phyloP scores from a whole-genome alignment of 1,140 invertebrate genomes.

The Protaetia brevitarsis region DNA sequence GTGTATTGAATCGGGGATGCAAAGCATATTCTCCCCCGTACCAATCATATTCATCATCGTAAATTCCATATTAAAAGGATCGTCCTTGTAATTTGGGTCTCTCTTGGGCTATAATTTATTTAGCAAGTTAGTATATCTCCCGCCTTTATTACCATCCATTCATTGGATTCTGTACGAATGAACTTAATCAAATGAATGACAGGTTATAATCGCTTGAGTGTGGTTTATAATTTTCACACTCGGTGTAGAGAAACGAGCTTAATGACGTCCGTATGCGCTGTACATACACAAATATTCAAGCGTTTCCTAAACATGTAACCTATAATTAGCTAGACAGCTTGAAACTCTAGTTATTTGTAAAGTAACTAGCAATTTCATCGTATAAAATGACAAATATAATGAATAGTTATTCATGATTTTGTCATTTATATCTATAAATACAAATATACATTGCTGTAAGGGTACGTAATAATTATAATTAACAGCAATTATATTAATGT shows the following conservation, averaged over 20 bases:
- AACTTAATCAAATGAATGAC: background rate
- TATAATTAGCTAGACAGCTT: background rate
- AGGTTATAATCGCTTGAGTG: background rate
- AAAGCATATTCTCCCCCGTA: too few relatives aligned
- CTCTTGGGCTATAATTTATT: background rate
- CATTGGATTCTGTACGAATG: background rate
- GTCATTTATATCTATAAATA: too few relatives aligned
- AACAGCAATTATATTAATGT: too few relatives aligned
- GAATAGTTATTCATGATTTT: too few relatives aligned
- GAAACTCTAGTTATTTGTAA: background rate
- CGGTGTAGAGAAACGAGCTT: background rate
- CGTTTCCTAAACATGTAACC: background rate
- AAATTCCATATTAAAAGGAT: background rate
- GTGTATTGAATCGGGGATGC: too few relatives aligned
- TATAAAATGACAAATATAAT: background rate
- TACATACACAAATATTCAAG: background rate
- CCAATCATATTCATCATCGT: too few relatives aligned
- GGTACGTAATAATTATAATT: too few relatives aligned
- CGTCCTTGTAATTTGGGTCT: background rate
- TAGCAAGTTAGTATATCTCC: background rate
- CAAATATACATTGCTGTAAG: too few relatives aligned
- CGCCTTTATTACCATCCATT: slow-evolving; percentile 1
- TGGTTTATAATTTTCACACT: background rate
- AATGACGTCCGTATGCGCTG: too few relatives aligned
- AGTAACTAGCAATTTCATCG: background rate